Evolutionary conservation across 2,888 invertebrate species (phyloP), one percentile per base, ranked within the genome.

Genomic region (Cephalotes varians): DNA sequence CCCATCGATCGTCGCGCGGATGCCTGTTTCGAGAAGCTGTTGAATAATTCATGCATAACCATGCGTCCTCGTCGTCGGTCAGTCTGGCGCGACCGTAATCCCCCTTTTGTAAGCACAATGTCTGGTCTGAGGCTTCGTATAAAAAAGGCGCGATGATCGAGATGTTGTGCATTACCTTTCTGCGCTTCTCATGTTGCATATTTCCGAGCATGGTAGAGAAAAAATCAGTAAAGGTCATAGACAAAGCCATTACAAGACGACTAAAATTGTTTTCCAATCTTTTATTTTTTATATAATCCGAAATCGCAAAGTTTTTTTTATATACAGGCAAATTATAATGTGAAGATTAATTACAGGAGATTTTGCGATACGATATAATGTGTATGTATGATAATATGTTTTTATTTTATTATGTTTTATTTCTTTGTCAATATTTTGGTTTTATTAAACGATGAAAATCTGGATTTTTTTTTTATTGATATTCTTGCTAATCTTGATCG

Each of bases 41-140:
- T 92, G 91, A 91, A 92, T 92, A 86, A 92, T 92, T 92, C 91
- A 92, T 91, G 86, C 80, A 81, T 84, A 87, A 86, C 64, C 82
- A 83, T 85, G 85, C 72, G 83, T 85, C 73, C 67, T 86, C 88
- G 85, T 72, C 85, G 88, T 86, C 89, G 88, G 88, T 86, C 87
- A 87, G 87, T 90, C 91, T 89, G 83, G 69, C 82, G 47, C 79
- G 86, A 86, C 88, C 85, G 86, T 86, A 86, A 79, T 87, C 73
- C 84, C 60, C 62, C 73, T 40, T 56, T 12, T 58, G 86, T 90
- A 87, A 84, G 84, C 84, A 74, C 84, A 85, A 81, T 83, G 85
- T 84, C 72, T 67, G 60, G 72, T 31, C 56, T 69, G 83, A 65
- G 65, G 77, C 34, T 67, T 60, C 74, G 51, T 79, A 47, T 72